Percentiles rank a stretch among this genome's conserved stretches.
Conservation (phyloP, 2,113 vertebrate genomes). For the Caranx melampygus region DNA sequence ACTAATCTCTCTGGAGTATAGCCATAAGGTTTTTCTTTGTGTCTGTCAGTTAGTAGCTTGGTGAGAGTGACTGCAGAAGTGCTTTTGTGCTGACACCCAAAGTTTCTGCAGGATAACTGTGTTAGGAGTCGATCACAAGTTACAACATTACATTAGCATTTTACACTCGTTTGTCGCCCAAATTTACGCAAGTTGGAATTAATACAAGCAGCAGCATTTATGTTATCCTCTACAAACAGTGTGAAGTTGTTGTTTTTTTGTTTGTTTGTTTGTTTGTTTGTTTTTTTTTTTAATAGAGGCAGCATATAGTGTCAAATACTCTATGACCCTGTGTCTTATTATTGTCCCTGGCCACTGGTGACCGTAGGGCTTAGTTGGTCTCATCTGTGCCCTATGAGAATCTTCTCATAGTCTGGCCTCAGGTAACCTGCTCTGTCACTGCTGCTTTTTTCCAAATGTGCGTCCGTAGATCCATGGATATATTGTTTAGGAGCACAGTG, state of each 20-base stretch:
- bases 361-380: background rate
- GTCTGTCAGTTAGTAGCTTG: background rate
- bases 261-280: too few species aligned
- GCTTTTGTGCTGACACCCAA: background rate
- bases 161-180: background rate
- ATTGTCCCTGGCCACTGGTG: conserved; percentile 9
- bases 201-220: background rate
- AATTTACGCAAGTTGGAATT: background rate
- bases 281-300: too few species aligned
- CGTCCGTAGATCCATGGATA: background rate
- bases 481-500: background rate
- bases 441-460: conserved; percentile 11
- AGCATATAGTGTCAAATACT: conserved; percentile 8
- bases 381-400: background rate
- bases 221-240: background rate
- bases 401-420: background rate
- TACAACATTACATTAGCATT: background rate
- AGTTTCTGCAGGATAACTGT: background rate
- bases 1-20: background rate
- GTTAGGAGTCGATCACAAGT: background rate
- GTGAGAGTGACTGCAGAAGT: background rate
- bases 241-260: too few species aligned
- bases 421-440: conserved; percentile 5
- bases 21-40: background rate
- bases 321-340: background rate